Percentiles rank a stretch among this genome's conserved stretches.
These are phyloP conservation scores for Nomada goodeniana DNA, from an alignment of 2,888 invertebrate genomes.

Conservation along the genomic window DNA sequence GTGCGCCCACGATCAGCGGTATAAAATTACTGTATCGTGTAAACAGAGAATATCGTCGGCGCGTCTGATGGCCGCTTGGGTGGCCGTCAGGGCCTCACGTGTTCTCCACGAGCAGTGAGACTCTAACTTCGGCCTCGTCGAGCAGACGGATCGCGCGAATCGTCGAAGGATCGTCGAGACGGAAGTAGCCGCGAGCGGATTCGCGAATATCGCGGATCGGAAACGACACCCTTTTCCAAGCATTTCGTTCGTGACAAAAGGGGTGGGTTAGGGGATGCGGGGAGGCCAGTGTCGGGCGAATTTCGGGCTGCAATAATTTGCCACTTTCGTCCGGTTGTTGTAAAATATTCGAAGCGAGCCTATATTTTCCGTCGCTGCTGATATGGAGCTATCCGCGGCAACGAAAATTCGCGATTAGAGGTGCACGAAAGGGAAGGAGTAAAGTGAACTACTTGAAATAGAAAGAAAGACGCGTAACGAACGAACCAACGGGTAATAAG, in stretches of 20 bases:
- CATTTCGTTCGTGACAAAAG: neutral
- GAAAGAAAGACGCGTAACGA: too few relatives aligned
- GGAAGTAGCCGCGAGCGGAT: conserved; percentile 19
- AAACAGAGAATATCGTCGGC: conserved; percentile 81
- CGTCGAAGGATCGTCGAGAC: conserved; percentile 18
- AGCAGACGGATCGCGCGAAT: conserved; percentile 42
- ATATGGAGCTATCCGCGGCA: too few relatives aligned
- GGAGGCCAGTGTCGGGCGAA: too few relatives aligned
- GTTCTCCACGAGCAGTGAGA: conserved; percentile 76
- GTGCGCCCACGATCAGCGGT: conserved; percentile 78
- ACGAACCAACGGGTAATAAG: too few relatives aligned
- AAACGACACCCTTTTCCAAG: neutral
- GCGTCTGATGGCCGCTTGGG: conserved; percentile 82
- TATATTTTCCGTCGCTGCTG: too few relatives aligned
- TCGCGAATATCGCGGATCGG: neutral
- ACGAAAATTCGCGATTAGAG: too few relatives aligned
- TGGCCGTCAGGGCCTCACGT: conserved; percentile 80
- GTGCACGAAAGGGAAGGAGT: too few relatives aligned
- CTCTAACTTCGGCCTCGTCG: conserved; percentile 55
- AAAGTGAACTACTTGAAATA: too few relatives aligned
- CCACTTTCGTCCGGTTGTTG: too few relatives aligned
- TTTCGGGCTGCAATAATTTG: too few relatives aligned
- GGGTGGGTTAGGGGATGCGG: neutral
- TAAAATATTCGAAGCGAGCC: too few relatives aligned
- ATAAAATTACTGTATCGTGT: conserved; percentile 82